Evolutionary conservation across 2,797 vertebrate genomes (phyloP).

Genomic region (Sitta carolinensis): DNA sequence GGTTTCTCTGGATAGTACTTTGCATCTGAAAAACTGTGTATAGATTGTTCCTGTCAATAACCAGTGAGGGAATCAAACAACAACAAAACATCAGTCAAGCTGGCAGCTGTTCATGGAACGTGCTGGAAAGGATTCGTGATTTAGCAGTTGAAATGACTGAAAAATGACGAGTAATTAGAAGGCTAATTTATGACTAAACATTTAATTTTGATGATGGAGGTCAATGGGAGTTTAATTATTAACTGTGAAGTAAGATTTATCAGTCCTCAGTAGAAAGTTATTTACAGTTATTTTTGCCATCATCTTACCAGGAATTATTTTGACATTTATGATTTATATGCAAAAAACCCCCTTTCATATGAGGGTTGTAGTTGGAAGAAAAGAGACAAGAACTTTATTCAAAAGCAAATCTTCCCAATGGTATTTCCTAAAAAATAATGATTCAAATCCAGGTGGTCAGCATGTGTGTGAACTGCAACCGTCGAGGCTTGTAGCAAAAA

Average conservation of each 20-base stretch:
- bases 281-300: neutral
- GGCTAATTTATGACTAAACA: constrained; percentile 22
- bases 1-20: neutral
- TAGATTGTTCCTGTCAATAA: neutral
- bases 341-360: fast-evolving
- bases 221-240: constrained; percentile 18
- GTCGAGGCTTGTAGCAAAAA: neutral
- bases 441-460: neutral
- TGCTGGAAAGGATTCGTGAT: neutral
- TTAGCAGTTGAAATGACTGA: neutral
- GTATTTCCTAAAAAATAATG: neutral
- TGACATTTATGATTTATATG: neutral
- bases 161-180: constrained; percentile 44
- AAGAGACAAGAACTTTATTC: neutral
- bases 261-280: neutral
- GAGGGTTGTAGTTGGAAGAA: neutral
- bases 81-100: neutral
- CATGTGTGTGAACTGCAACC: neutral
- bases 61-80: neutral
- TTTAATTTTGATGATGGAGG: constrained; percentile 28
- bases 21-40: neutral
- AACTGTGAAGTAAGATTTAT: neutral
- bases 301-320: neutral
- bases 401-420: neutral
- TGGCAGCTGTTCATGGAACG: constrained; percentile 13